phyloP scores from a whole-genome alignment of 2,888 invertebrate genomes.

The Tinea semifulvella region DNA sequence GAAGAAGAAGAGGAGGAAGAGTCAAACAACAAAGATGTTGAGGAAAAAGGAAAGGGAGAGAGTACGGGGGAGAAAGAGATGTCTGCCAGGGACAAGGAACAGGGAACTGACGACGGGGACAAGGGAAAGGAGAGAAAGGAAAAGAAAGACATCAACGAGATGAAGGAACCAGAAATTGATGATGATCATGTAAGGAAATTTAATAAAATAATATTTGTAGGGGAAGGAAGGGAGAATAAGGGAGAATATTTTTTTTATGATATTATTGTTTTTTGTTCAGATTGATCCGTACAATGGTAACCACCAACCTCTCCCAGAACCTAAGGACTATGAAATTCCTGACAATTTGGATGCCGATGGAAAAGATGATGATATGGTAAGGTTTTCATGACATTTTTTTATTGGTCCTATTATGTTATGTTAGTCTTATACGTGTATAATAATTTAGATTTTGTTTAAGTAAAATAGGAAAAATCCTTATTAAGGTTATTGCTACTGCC shows the following conservation, averaged over 20 bases:
- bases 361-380: conserved; percentile 66
- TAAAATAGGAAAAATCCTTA: too few species aligned
- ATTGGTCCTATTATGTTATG: too few species aligned
- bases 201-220: background rate
- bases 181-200: conserved; percentile 73
- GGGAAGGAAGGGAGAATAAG: background rate
- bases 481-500: too few species aligned
- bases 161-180: conserved; percentile 81
- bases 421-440: too few species aligned
- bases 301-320: conserved; percentile 78
- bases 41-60: conserved; percentile 70
- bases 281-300: conserved; percentile 85
- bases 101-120: conserved; percentile 61
- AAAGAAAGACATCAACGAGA: conserved; percentile 80
- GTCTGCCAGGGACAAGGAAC: conserved; percentile 74
- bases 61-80: conserved; percentile 74
- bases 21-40: conserved; percentile 60
- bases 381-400: too few species aligned
- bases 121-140: conserved; percentile 65
- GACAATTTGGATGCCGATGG: conserved; percentile 87
- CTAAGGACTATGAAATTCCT: conserved; percentile 87
- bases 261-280: conserved; percentile 24
- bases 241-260: background rate
- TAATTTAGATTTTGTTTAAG: too few species aligned
- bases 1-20: conserved; percentile 70